Evolutionary conservation across 2,888 invertebrate genomes (phyloP), one percentile per base, ranked within the genome.

Genomic region (Seladonia tumulorum): DNA sequence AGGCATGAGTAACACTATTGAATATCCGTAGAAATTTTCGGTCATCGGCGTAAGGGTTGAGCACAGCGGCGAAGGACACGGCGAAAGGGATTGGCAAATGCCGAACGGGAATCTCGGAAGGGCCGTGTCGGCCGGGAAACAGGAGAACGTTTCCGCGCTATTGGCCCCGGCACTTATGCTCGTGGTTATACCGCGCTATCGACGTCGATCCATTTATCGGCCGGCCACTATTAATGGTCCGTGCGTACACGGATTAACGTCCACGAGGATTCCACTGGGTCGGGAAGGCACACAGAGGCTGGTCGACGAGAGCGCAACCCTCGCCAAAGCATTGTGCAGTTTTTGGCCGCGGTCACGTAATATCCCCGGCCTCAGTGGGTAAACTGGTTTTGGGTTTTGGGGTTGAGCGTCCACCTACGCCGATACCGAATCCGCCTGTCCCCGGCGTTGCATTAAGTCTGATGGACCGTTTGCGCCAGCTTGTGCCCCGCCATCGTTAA

Each of bases 131-230:
- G 57, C 53, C 39, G 49, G 35, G 45, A 18, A 83, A 42, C 42
- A 57, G 83, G 79, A 70, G 81, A 76, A 47, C 83, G 79, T 88
- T 90, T 90, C 87, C 87, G 76, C 76, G 85, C 84, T 77, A 89
- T 85, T 85, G 85, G 90, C 47, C 82, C 42, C 79, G 82, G 87
- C 87, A 85, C 85, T 88, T 89, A 83, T 82, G 89, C 85, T 60
- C 72, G 75, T 85, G 76, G 85, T 77, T 66, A 42, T 53, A 71
- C 73, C 68, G 72, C 79, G 70, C 81, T 87, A 90, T 91, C 91
- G 90, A 90, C 90, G 89, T 82, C 88, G 88, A 89, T 88, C 89
- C 90, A 90, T 92, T 92, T 92, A 91, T 88, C 87, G 89, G 87
- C 81, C 60, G 78, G 80, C 88, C 91, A 85, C 90, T 90, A 91